Conservation (phyloP, 2,888 invertebrate species). For the Tridacna crocea region DNA sequence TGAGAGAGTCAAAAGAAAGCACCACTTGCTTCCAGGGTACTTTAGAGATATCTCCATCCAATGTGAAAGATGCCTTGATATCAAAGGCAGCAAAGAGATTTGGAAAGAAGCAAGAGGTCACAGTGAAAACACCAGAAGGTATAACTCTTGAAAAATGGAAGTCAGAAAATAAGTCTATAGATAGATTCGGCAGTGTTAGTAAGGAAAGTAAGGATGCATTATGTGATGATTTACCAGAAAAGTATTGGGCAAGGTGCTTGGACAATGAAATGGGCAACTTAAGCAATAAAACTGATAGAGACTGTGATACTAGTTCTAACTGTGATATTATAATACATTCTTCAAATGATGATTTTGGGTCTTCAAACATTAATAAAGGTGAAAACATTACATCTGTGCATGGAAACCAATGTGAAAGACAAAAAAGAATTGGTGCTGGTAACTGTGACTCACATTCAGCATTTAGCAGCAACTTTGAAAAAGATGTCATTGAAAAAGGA, state of each 20-base stretch:
- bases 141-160: constrained; percentile 39
- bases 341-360: no score
- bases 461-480: no score
- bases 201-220: neutral
- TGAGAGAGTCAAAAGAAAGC: neutral
- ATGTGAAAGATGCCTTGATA: constrained; percentile 51
- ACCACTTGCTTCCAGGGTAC: neutral
- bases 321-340: no score
- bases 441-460: no score
- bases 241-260: neutral
- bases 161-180: constrained; percentile 3
- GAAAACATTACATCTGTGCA: no score
- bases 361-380: no score
- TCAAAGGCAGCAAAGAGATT: constrained; percentile 57
- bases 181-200: neutral
- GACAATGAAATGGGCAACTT: neutral
- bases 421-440: no score
- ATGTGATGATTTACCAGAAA: neutral
- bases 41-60: constrained; percentile 46
- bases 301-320: neutral
- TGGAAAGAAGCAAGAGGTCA: neutral
- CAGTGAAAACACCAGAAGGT: constrained; percentile 45
- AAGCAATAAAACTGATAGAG: no score
- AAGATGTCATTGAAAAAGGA: neutral
- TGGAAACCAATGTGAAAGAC: no score